Conservation (phyloP, 1,140 invertebrate species). For the Pseudomyrmex sp. region DNA sequence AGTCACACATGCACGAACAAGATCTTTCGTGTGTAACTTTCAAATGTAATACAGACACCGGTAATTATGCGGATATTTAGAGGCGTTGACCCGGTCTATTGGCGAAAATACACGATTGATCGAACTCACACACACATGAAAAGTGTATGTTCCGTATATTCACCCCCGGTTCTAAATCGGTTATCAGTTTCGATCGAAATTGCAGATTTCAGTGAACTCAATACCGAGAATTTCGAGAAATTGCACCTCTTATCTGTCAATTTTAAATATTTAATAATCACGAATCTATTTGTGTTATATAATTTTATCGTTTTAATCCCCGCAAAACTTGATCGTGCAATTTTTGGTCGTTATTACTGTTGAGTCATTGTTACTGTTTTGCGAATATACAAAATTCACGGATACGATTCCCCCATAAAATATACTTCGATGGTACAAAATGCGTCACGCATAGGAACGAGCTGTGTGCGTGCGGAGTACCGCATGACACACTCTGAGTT, state of each 20-base stretch:
- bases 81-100: slow-evolving; percentile 13
- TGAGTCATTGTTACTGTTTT: not conserved
- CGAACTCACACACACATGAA: not conserved
- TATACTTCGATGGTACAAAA: not conserved
- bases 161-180: not conserved
- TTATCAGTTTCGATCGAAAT: not conserved
- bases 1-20: not conserved
- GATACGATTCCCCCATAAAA: slow-evolving; percentile 19
- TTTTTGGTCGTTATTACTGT: not conserved
- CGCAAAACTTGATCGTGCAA: not conserved
- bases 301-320: not conserved
- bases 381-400: not conserved
- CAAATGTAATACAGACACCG: not conserved
- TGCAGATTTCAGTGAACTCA: not conserved
- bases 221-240: not conserved
- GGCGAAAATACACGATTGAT: slow-evolving; percentile 43
- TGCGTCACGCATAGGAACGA: slow-evolving; percentile 38
- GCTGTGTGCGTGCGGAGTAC: slow-evolving; percentile 19
- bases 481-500: slow-evolving; percentile 14
- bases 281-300: not conserved
- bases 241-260: not conserved
- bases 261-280: not conserved
- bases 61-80: slow-evolving; percentile 33
- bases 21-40: slow-evolving; percentile 11
- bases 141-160: not conserved